These are phyloP conservation scores for Cynopterus sphinx DNA, from an alignment of 2,797 vertebrate species.

Conservation along the genomic window DNA sequence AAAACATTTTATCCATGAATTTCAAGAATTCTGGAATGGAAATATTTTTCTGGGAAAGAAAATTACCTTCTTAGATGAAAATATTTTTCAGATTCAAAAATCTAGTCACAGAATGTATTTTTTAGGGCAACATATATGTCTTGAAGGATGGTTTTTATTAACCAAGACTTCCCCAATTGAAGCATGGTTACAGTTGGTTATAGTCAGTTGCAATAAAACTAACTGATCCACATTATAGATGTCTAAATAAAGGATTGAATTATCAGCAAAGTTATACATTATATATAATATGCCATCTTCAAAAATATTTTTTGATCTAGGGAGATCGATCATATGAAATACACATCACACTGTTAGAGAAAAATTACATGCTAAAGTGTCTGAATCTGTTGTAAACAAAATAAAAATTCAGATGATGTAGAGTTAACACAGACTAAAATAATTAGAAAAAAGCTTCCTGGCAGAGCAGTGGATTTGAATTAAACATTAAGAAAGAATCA, in stretches of 20 bases:
- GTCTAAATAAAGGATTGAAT: not conserved
- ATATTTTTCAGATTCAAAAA: conserved; percentile 38
- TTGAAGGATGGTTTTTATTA: conserved; percentile 4
- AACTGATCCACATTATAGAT: not conserved
- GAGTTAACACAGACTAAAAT: not conserved
- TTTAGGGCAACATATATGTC: not conserved
- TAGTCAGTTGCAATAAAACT: not conserved
- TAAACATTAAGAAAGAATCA: not conserved
- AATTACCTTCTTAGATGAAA: conserved; percentile 33
- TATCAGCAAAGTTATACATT: not conserved
- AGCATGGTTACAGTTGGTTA: not conserved
- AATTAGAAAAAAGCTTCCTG: not conserved
- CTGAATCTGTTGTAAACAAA: not conserved
- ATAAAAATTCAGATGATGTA: not conserved
- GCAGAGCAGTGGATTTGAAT: not conserved
- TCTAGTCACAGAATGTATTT: not conserved
- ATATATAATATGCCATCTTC: not conserved
- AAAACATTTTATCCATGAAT: conserved; percentile 1
- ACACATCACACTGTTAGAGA: not conserved
- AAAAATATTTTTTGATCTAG: not conserved
- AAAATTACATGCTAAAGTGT: not conserved
- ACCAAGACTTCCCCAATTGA: not conserved
- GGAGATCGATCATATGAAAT: not conserved
- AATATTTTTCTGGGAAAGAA: conserved; percentile 43
- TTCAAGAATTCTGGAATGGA: not conserved